Evolutionary conservation across 2,888 invertebrate genomes (phyloP), one percentile per base, ranked within the genome.

Genomic region (Poecilobothrus nobilitatus): DNA sequence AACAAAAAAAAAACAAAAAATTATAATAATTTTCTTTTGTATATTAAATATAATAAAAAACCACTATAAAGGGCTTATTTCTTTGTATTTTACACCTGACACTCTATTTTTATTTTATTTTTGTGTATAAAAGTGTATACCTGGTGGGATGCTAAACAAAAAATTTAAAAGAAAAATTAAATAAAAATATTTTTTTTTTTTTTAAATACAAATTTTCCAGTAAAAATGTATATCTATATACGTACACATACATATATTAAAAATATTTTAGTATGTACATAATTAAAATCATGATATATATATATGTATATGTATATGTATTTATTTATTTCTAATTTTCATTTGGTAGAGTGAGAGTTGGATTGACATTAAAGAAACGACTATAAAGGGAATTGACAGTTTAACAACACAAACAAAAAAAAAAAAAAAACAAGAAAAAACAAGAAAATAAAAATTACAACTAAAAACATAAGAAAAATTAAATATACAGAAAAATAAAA

Each of bases 371-470:
- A 53, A 53, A 53, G 53, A 18, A 53, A 53, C 53, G 53, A 53
- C 53, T 53, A 53, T 53, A 53, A 53, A 53, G 53, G 53, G 53
- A 53, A 53, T 53, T 53, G 53, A 53, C 53, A 53, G 15, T 53
- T 53, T 53, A n/a, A 53, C 12, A 53, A 53, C 9, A 53, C 7
- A 2, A 4, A 53, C 9, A 53, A 53, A 37, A 18, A 53, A 9
- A 6, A 37, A 53, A 1, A 53, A 53, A 53, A 3, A 18, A n/a
- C 15, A 53, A 53, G 6, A 53, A 53, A 15, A 53, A 53, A 3
- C 53, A 53, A 9, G 3, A 3, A 44, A 53, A 53, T 3, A 15
- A 8, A 41, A 41, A 41, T 41, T 41, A 27, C 2, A 37, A 37
- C 37, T 37, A 5, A 37, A 37, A 37, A 37, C 9, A 10, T 8